A percentile compares a stretch with the other conserved stretches of the same genome.
Conservation (phyloP, 1,140 invertebrate genomes). For the Oryzaephilus surinamensis region DNA sequence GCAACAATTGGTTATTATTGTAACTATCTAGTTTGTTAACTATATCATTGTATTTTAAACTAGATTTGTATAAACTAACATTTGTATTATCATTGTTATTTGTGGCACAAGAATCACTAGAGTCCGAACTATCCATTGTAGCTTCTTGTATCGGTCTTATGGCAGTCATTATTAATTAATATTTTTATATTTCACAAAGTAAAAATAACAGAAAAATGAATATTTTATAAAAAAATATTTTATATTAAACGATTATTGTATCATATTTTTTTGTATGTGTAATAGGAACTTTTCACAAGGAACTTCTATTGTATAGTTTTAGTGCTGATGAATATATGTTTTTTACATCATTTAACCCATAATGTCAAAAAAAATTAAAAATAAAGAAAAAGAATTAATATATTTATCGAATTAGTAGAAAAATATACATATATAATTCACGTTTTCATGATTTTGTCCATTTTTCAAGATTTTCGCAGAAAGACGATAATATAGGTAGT, state of each 20-base stretch:
- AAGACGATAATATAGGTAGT: too few species aligned
- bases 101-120: constrained; percentile 16
- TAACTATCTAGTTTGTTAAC: constrained; percentile 35
- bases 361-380: too few species aligned
- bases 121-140: constrained; percentile 30
- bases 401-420: too few species aligned
- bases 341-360: neutral
- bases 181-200: too few species aligned
- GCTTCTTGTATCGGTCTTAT: constrained; percentile 27
- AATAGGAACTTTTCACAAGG: neutral
- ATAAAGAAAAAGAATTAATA: too few species aligned
- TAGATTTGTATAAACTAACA: constrained; percentile 23
- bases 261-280: neutral
- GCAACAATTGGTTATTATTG: constrained; percentile 44
- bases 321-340: neutral
- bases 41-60: constrained; percentile 33
- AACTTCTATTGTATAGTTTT: neutral
- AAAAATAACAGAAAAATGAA: neutral
- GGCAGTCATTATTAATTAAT: constrained; percentile 22
- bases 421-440: too few species aligned
- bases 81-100: neutral
- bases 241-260: neutral
- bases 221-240: neutral
- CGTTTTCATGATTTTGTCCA: too few species aligned
- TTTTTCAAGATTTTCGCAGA: too few species aligned